Conservation (phyloP, 2,113 vertebrate species). For the Cinclus mexicanus region DNA sequence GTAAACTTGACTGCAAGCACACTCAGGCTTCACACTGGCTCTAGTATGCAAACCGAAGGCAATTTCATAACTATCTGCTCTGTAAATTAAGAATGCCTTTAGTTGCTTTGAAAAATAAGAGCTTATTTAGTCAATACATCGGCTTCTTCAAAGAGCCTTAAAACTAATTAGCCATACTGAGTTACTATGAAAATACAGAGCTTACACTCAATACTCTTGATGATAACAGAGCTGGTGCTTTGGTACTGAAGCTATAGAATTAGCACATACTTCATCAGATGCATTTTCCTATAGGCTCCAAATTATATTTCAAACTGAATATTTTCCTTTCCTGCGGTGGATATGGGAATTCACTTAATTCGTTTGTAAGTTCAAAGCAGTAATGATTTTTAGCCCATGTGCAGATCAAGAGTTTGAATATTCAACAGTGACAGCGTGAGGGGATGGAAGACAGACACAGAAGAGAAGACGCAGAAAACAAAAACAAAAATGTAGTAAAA, state of each 20-base stretch:
- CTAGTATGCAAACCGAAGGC: conserved; percentile 12
- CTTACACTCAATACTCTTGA: conserved; percentile 24
- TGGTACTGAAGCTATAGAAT: conserved; percentile 8
- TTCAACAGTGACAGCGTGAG: not conserved
- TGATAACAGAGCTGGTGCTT: not conserved
- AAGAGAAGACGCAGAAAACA: not conserved
- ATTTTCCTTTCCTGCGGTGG: not conserved
- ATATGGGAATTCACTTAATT: conserved; percentile 53
- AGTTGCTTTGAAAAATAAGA: conserved; percentile 53
- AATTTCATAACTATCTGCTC: conserved; percentile 33
- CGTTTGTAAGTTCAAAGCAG: conserved; percentile 50
- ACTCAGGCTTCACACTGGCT: not conserved
- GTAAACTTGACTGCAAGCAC: not conserved
- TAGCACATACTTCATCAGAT: conserved; percentile 41
- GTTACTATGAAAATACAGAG: conserved; percentile 40
- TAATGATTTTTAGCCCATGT: conserved; percentile 3
- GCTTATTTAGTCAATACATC: conserved; percentile 33
- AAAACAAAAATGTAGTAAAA: not conserved
- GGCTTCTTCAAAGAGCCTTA: conserved; percentile 50
- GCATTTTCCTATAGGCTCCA: conserved; percentile 53
- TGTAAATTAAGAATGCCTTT: conserved; percentile 46
- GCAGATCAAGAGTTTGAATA: conserved; percentile 40
- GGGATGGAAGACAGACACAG: not conserved
- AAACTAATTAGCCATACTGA: conserved; percentile 45
- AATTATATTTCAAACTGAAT: conserved; percentile 41